phyloP scores from a whole-genome alignment of 2,797 vertebrate genomes.

The Molossus molossus region DNA sequence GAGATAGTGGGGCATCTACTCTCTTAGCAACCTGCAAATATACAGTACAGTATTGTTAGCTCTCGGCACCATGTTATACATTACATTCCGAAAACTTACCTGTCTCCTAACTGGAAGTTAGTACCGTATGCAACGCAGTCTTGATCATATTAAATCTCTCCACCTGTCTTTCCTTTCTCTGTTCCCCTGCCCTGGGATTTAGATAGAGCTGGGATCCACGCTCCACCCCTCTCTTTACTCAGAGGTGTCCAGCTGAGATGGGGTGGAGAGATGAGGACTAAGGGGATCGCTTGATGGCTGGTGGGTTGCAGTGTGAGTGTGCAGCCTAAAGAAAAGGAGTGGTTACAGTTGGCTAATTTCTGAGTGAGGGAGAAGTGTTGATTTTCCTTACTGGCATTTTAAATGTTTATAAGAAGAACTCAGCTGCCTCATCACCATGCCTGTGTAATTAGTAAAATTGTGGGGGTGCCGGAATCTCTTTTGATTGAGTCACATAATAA shows the following conservation, averaged over 20 bases:
- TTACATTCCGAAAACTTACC: background rate
- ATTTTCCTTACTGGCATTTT: conserved; percentile 26
- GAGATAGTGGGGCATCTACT: background rate
- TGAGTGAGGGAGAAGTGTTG: background rate
- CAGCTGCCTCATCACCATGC: background rate
- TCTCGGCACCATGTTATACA: background rate
- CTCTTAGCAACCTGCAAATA: background rate
- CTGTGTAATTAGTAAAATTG: conserved; percentile 67
- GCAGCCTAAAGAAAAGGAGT: background rate
- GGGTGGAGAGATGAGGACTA: background rate
- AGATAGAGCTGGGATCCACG: background rate
- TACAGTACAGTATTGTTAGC: background rate
- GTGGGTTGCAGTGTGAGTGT: too few species aligned
- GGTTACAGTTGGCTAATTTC: conserved; percentile 35
- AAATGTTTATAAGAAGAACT: conserved; percentile 15
- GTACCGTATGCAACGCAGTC: background rate
- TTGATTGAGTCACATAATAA: conserved; percentile 62
- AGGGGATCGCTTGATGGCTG: background rate
- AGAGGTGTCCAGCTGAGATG: background rate
- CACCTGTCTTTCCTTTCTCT: background rate
- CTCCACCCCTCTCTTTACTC: background rate
- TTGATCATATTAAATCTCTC: conserved; percentile 8
- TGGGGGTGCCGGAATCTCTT: background rate
- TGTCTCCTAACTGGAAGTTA: background rate
- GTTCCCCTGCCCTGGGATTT: background rate